A percentile compares a stretch with the other conserved stretches of the same genome.
These are phyloP conservation scores for Anthopleura xanthogrammica DNA, from an alignment of 92 coral and sea anemone genomes.

Conservation along the genomic window DNA sequence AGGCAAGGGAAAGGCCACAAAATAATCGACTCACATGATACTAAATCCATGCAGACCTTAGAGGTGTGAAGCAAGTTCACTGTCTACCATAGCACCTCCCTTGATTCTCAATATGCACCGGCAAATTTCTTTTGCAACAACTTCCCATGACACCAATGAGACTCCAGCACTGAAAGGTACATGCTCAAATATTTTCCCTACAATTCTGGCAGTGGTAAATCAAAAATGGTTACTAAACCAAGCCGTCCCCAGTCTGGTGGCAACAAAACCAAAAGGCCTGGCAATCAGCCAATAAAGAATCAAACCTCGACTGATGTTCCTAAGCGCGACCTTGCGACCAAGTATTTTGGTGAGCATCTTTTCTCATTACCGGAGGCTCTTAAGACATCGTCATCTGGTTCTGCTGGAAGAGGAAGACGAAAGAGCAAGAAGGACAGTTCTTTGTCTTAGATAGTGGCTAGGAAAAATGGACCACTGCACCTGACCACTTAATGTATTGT, in stretches of 20 bases:
- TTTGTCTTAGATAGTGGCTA: not conserved
- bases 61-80: no score
- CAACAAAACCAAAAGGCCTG: conserved; percentile 22
- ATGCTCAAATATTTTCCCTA: no score
- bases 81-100: no score
- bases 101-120: no score
- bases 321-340: conserved; percentile 85
- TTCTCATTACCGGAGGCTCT: conserved; percentile 72
- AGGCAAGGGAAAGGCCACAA: no score
- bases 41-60: no score
- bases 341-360: conserved; percentile 95
- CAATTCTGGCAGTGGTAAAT: not conserved
- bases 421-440: conserved; percentile 1
- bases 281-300: conserved; percentile 19
- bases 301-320: conserved; percentile 31
- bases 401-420: conserved; percentile 11
- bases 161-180: no score
- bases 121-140: no score
- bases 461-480: not conserved
- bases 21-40: no score
- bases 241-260: conserved; percentile 13
- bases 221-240: conserved; percentile 2
- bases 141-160: no score
- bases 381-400: conserved; percentile 18
- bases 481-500: no score